These are phyloP conservation scores for Aporophyla nigra DNA, from an alignment of 2,888 invertebrate genomes.

Conservation along the genomic window DNA sequence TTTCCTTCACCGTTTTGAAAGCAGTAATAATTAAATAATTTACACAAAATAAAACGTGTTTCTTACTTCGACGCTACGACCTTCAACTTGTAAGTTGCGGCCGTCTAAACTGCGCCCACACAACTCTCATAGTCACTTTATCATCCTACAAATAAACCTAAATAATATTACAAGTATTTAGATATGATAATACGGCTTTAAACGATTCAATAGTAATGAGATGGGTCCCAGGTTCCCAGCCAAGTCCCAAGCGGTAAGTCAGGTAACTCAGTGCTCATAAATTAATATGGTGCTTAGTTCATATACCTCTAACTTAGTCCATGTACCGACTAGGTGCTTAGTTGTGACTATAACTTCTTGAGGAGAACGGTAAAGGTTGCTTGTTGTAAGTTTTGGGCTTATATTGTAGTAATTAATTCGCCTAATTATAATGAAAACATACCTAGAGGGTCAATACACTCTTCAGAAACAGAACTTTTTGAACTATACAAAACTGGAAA, in stretches of 20 bases:
- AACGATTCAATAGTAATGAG: slow-evolving; percentile 7
- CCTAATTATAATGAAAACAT: slow-evolving; percentile 20
- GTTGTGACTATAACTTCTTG: slow-evolving; percentile 20
- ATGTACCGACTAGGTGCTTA: not conserved
- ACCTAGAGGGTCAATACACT: not conserved
- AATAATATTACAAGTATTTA: slow-evolving; percentile 6
- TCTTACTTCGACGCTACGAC: too few species aligned
- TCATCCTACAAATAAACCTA: not conserved
- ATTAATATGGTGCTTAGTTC: slow-evolving; percentile 16
- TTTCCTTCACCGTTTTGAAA: too few species aligned
- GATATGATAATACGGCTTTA: slow-evolving; percentile 17
- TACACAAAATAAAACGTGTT: too few species aligned
- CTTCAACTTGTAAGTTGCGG: too few species aligned
- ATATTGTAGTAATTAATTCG: slow-evolving; percentile 20
- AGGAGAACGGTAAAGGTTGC: not conserved
- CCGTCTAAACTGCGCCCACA: too few species aligned
- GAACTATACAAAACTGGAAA: not conserved
- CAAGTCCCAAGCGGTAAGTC: not conserved
- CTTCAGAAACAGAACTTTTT: not conserved
- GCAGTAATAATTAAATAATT: too few species aligned
- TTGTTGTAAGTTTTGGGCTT: slow-evolving; percentile 13
- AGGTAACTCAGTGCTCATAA: slow-evolving; percentile 9
- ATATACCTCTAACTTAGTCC: not conserved
- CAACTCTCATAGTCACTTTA: not conserved
- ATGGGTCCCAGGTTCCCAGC: not conserved